phyloP scores from a whole-genome alignment of 2,113 vertebrate genomes.

The Malurus melanocephalus region DNA sequence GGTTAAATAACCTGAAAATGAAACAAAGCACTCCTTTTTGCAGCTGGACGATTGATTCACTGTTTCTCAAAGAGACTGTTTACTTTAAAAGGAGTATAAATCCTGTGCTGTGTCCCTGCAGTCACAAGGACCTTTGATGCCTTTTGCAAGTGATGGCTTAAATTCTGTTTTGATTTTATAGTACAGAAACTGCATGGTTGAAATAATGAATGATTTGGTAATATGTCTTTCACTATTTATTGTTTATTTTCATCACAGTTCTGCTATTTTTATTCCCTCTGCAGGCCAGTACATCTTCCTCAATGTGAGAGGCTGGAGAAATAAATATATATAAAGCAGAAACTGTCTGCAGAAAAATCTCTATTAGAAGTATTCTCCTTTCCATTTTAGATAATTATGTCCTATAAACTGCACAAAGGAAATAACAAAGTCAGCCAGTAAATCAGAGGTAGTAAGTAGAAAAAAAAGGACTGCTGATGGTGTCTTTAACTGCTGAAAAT shows the following conservation, averaged over 20 bases:
- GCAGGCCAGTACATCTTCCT: constrained; percentile 27
- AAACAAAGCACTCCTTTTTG: constrained; percentile 41
- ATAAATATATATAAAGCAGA: constrained; percentile 33
- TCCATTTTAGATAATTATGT: constrained; percentile 27
- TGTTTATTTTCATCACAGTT: constrained; percentile 32
- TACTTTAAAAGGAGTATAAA: constrained; percentile 26
- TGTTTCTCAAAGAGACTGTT: background rate
- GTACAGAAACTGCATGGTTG: constrained; percentile 9
- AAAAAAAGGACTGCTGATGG: constrained; percentile 7
- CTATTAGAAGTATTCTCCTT: constrained; percentile 12
- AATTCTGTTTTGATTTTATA: constrained; percentile 51
- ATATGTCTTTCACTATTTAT: constrained; percentile 32
- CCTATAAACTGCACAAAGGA: constrained; percentile 19
- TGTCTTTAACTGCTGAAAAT: constrained; percentile 18
- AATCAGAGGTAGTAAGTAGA: constrained; percentile 29
- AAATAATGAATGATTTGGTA: constrained; percentile 28
- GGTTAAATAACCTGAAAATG: constrained; percentile 4
- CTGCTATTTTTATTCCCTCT: constrained; percentile 38
- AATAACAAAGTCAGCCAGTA: constrained; percentile 45
- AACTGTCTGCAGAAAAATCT: constrained; percentile 22
- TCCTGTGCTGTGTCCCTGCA: background rate
- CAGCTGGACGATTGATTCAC: background rate
- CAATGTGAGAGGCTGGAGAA: background rate
- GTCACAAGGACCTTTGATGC: constrained; percentile 12
- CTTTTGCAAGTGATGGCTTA: constrained; percentile 25